Base-by-base conservation (phyloP, 2,797 vertebrate species). In the Mormyrus proboscirostris region DNA sequence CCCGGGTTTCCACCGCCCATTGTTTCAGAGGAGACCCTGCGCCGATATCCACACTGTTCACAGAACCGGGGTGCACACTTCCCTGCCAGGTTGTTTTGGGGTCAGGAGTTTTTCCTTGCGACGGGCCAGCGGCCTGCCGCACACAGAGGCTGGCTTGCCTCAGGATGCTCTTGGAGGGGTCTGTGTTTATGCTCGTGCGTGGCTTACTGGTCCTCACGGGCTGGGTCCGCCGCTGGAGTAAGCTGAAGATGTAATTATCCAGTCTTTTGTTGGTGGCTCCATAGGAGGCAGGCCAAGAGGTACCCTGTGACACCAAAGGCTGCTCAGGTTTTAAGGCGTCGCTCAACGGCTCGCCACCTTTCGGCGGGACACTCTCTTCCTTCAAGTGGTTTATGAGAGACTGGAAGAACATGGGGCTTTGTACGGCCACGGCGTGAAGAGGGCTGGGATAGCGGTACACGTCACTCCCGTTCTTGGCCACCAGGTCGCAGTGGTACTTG, bases 381-480 rank as follows among this genome's bases (percentile, higher is more conserved):
- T 93, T 94, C 38, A 94, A 92, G 90, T 91, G 94, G 88, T 95
- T 93, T 0, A 94, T 93, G 90, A 95, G 91, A 22, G 95, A 96
- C 0, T 97, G 96, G 22, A 97, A 95, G 92, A 97, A 97, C 93
- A 96, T 95, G 0, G 97, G 97, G 90, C 96, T 98, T 93, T 98
- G 97, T 88, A 98, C 96, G 0, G 96, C 97, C 59, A 98, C 97
- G 0, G 97, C 97, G 0, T 98, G 97, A 79, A 98, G 96, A 0
- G 97, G 98, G 88, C 97, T 99, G 1, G 97, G 97, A 90, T 98
- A 98, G 84, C 96, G 96, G 92, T 97, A 98, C 14, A 98, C 91
- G 0, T 98, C 97, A 0, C 92, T 96, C 90, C 97, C 96, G 0
- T 97, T 98, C 93, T 95, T 96, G 90, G 96, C 96, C 91, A 98